These are phyloP conservation scores for Amblyraja radiata DNA, from an alignment of 2,797 vertebrate genomes.

Conservation along the genomic window DNA sequence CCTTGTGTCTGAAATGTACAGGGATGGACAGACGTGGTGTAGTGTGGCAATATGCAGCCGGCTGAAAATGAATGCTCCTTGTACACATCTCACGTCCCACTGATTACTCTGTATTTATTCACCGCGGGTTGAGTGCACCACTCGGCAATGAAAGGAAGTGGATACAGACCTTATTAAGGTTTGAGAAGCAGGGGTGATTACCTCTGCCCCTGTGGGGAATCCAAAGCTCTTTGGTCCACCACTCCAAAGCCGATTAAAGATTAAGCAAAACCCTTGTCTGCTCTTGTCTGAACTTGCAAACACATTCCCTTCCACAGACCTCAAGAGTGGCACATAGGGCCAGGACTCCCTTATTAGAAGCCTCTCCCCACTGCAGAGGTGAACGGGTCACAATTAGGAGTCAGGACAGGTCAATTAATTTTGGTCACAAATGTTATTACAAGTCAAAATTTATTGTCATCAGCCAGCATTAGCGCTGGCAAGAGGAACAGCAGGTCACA, in stretches of 20 bases:
- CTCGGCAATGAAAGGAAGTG: not conserved
- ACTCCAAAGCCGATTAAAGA: conserved; percentile 44
- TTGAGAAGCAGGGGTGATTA: not conserved
- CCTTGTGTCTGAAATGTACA: not conserved
- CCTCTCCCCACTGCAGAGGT: conserved; percentile 32
- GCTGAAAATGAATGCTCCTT: conserved; percentile 33
- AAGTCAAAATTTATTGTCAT: conserved; percentile 57
- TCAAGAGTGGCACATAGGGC: not conserved
- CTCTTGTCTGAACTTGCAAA: not conserved
- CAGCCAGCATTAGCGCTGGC: conserved; percentile 52
- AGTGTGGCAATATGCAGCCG: not conserved
- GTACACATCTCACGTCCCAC: not conserved
- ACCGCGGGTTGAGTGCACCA: not conserved
- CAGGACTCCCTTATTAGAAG: conserved; percentile 41
- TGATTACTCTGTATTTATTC: conserved; percentile 29
- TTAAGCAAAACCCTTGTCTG: conserved; percentile 25
- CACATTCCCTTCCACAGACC: not conserved
- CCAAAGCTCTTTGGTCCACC: conserved; percentile 39
- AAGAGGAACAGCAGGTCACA: conserved; percentile 52
- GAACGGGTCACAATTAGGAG: conserved; percentile 46
- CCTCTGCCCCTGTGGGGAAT: conserved; percentile 36
- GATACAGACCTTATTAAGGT: conserved; percentile 16
- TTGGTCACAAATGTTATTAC: conserved; percentile 55
- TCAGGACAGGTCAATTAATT: conserved; percentile 52
- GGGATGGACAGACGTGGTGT: not conserved